Evolutionary conservation across 2,797 vertebrate species (phyloP).

Genomic region (Danio aesculapii): DNA sequence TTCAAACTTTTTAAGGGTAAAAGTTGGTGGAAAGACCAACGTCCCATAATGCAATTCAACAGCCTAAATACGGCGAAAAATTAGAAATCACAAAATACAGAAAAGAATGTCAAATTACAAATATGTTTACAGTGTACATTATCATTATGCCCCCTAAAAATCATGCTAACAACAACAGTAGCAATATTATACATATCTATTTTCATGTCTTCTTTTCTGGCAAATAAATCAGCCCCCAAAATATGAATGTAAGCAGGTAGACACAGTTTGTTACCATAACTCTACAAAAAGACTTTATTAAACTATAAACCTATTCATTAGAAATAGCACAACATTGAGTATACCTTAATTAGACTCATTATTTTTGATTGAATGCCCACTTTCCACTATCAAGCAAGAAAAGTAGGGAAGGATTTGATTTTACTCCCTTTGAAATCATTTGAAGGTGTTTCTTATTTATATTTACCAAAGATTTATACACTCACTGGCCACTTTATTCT

Average conservation of each 20-base stretch:
- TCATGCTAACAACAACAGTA: no score
- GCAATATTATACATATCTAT: no score
- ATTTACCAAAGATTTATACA: not conserved
- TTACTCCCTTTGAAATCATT: not conserved
- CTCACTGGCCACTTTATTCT: not conserved
- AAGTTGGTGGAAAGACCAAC: no score
- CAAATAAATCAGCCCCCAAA: not conserved
- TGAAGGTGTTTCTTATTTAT: not conserved
- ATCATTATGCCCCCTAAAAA: not conserved
- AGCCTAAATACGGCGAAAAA: no score
- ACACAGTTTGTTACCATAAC: not conserved
- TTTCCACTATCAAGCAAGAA: not conserved
- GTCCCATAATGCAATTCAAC: no score
- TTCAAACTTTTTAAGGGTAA: no score
- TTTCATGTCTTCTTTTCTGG: not conserved
- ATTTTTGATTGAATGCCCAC: not conserved
- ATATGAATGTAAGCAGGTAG: not conserved
- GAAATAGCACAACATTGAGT: no score
- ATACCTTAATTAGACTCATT: not conserved
- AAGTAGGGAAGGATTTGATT: no score
- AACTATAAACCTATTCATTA: no score
- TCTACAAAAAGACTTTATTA: not conserved
- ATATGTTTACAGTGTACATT: no score
- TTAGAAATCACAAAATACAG: no score
- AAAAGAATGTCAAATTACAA: no score